Base-by-base conservation (phyloP, 2,797 vertebrate species). In the Novumbra hubbsi region DNA sequence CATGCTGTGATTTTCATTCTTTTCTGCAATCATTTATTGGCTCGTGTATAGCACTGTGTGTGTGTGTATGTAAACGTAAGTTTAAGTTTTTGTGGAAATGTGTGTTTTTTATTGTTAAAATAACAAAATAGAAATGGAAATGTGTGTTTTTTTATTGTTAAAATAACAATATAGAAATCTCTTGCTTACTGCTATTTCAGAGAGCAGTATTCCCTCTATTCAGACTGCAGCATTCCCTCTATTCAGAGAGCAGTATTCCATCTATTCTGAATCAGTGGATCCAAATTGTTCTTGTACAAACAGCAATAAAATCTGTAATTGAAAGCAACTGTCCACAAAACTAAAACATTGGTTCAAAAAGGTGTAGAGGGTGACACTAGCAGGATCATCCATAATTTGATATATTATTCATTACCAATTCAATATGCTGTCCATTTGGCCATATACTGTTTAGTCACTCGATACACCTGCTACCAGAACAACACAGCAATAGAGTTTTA, bases 141-240 rank as follows among this genome's bases (percentile, higher is more conserved):
- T 66, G 69, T 68, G 60, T 67, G 68, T 81, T 50, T n/a, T n/a
- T 62, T 2, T 21, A 19, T 63, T 30, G 24, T 79, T 70, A 19
- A 81, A 41, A 73, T 81, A 86, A 87, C 87, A 92, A 92, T 88
- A 81, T 84, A 81, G 78, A 88, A 81, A 28, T 71, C 75, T 79
- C 21, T 68, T 87, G 76, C 80, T 79, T 87, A 24, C 27, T 9
- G 60, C 24, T 63, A 17, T 8, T 34, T 70, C 27, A 83, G 78
- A 62, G 32, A 72, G 73, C 68, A 76, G 12, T 79, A 80, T 84
- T 85, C 83, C 78, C 73, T 75, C 81, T 77, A n/a, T n/a, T n/a
- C n/a, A n/a, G n/a, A n/a, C n/a, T n/a, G n/a, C n/a, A n/a, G n/a
- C n/a, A n/a, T n/a, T n/a, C n/a, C n/a, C n/a, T n/a, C n/a, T n/a